phyloP scores from a whole-genome alignment of 2,888 invertebrate species.

The Synergus gifuensis region DNA sequence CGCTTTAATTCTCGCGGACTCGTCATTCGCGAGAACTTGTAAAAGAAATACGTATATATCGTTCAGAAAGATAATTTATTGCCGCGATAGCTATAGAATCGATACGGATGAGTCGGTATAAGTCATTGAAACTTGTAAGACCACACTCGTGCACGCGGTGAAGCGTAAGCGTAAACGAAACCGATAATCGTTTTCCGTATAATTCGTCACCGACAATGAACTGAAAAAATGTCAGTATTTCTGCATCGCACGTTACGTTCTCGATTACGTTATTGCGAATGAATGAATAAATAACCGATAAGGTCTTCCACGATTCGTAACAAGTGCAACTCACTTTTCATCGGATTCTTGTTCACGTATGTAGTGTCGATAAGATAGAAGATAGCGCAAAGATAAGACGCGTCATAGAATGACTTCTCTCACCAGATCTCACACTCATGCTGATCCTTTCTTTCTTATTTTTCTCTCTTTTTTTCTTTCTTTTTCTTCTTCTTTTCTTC shows the following conservation, averaged over 20 bases:
- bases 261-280: background rate
- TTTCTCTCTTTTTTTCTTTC: background rate
- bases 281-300: background rate
- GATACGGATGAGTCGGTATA: background rate
- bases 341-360: background rate
- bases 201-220: background rate
- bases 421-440: background rate
- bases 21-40: background rate
- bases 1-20: background rate
- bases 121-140: background rate
- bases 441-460: background rate
- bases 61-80: background rate
- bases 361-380: background rate
- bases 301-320: slow-evolving; percentile 3
- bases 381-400: background rate
- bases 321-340: slow-evolving; percentile 13
- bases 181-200: background rate
- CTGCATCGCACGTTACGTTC: background rate
- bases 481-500: background rate
- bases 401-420: background rate
- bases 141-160: background rate
- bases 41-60: background rate
- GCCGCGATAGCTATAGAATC: background rate
- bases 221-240: background rate
- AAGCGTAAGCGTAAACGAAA: background rate